Evolutionary conservation across 2,113 vertebrate species (phyloP), one percentile per base, ranked within the genome.

Genomic region (Bettongia penicillata): DNA sequence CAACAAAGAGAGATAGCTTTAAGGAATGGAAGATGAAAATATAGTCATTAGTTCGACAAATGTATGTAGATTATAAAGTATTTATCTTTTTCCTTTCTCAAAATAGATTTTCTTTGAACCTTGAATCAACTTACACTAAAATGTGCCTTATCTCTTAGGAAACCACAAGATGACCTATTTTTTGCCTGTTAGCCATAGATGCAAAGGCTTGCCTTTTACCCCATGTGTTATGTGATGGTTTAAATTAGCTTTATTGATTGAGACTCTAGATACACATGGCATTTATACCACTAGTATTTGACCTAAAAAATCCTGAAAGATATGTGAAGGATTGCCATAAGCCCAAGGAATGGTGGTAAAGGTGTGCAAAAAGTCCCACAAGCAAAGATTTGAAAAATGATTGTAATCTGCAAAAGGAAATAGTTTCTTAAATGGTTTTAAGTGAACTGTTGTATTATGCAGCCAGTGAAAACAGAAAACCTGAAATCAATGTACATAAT

Each of bases 211-310:
- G 91, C 93, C 93, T 94, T 96, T 94, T 93, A 50, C n/a, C 31
- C 84, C n/a, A 16, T 51, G 61, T 95, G 50, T 91, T 52, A 5
- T n/a, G 96, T 24, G 50, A 96, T 91, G 92, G 9, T 47, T 96
- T 97, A 92, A 94, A 95, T 93, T 48, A 95, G 89, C 97, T 93
- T 96, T 91, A 91, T 94, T 96, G 53, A 93, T 94, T 12, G 47
- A 94, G 92, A 52, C 92, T 50, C 47, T 90, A 53, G 43, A 93
- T 61, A 91, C 24, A 7, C 77, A 23, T 95, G 43, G n/a, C 68
- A 94, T 96, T 94, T 90, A 89, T 52, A 51, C 37, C 61, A 50
- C 68, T 7, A 3, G 77, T 49, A 51, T 51, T 53, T 95, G 94
- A 84, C 49, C 51, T 91, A 89, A 94, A 53, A 91, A 14, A 93